Evolutionary conservation across 1,140 invertebrate species (phyloP), one percentile per base, ranked within the genome.

Genomic region (Microplitis mediator): DNA sequence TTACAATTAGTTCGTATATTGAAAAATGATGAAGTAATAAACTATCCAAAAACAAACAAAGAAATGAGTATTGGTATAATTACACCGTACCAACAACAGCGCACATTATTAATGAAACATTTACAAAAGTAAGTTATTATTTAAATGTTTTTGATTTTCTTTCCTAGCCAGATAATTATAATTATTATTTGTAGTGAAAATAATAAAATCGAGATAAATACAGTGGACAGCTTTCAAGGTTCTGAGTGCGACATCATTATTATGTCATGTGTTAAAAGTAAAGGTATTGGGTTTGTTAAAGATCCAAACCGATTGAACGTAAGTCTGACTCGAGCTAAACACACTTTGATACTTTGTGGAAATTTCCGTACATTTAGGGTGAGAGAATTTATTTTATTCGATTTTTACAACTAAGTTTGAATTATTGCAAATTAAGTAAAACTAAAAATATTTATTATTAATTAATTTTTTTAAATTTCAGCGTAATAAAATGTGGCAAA

Each of bases 151-250:
- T 11, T 45, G 39, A 45, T 45, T 45, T 45, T 9, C 8, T 45
- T 45, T 45, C 0, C 11, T 45, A 39, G 36, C 36, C 36, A 39
- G 5, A 39, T 8, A 39, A 39, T 8, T 8, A 4, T 8, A 39
- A 39, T 23, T 2, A 23, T 23, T 23, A 23, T 23, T 23, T 23
- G 23, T 2, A 45, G 39, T 11, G 0, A 45, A 45, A 45, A 45
- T 23, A 23, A 23, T 23, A 45, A 45, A 45, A 45, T 45, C 8
- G 39, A 45, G 3, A 11, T 45, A 6, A 45, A 45, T 11, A 45
- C 95, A 2, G 93, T 98, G 6, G 97, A 98, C 87, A 92, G 93
- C 66, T 97, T 95, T 84, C 97, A 98, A 88, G 97, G 97, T 0
- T 89, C 94, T 83, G 95, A 98, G 88, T 91, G 92, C 72, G 96